phyloP scores from a whole-genome alignment of 64 coral and sea anemone species.

The Hydrozoanthus tunicans region DNA sequence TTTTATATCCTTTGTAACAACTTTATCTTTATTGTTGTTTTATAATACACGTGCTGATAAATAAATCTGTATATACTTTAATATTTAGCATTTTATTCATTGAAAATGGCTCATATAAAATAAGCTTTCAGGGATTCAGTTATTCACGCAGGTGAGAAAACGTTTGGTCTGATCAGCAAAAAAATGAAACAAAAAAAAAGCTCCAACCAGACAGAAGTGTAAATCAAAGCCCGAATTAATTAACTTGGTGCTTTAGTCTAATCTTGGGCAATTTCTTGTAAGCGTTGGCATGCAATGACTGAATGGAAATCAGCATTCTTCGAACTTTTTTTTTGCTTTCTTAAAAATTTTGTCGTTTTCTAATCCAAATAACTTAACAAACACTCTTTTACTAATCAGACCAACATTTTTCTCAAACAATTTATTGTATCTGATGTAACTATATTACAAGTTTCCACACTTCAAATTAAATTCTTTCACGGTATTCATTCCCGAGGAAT shows the following conservation, averaged over 20 bases:
- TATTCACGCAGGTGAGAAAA: neutral
- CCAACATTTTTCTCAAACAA: constrained; percentile 49
- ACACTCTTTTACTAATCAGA: constrained; percentile 6
- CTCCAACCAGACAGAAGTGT: neutral
- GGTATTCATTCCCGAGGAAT: too few species aligned
- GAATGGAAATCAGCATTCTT: too few species aligned
- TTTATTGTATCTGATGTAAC: constrained; percentile 8
- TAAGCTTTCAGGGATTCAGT: constrained; percentile 22
- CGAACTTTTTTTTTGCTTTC: too few species aligned
- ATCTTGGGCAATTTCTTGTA: too few species aligned
- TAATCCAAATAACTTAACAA: too few species aligned
- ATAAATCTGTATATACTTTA: constrained; percentile 39
- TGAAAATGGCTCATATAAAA: constrained; percentile 60
- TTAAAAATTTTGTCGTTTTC: too few species aligned
- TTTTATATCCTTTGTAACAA: constrained; percentile 41
- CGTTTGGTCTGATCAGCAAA: neutral
- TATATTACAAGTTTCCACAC: constrained; percentile 12
- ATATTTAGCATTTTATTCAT: constrained; percentile 39
- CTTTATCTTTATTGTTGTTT: constrained; percentile 36
- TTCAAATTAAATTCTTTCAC: too few species aligned
- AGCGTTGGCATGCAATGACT: too few species aligned
- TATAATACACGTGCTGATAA: constrained; percentile 51
- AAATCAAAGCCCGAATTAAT: too few species aligned
- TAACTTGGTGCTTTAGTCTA: too few species aligned
- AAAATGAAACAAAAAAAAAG: neutral